phyloP scores from a whole-genome alignment of 2,888 invertebrate genomes.

The Dioctria linearis region DNA sequence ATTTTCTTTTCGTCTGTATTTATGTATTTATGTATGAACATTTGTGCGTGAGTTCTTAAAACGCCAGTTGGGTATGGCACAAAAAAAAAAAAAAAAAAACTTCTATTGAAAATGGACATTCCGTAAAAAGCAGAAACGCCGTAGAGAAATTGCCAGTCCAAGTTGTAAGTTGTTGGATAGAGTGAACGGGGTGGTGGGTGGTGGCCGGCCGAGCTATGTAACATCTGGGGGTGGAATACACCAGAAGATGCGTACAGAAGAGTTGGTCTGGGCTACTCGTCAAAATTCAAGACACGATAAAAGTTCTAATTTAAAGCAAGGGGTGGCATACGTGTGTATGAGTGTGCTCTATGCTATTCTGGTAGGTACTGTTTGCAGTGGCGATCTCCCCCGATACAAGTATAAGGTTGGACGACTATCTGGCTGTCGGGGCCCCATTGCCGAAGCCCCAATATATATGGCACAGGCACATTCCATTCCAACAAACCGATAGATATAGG shows the following conservation, averaged over 20 bases:
- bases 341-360: not conserved
- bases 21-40: slow-evolving; percentile 36
- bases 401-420: slow-evolving; percentile 39
- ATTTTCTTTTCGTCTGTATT: slow-evolving; percentile 39
- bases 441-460: slow-evolving; percentile 41
- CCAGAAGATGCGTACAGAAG: slow-evolving; percentile 39
- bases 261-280: slow-evolving; percentile 56
- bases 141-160: slow-evolving; percentile 51
- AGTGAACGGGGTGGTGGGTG: not conserved
- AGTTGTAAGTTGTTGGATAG: slow-evolving; percentile 14
- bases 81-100: slow-evolving; percentile 8
- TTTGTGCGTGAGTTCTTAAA: slow-evolving; percentile 53
- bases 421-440: not conserved
- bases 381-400: slow-evolving; percentile 18
- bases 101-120: slow-evolving; percentile 55
- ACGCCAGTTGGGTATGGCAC: slow-evolving; percentile 47
- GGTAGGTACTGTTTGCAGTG: not conserved
- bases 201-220: slow-evolving; percentile 22
- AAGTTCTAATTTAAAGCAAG: slow-evolving; percentile 70
- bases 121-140: slow-evolving; percentile 52
- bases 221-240: slow-evolving; percentile 12
- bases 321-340: slow-evolving; percentile 44
- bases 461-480: slow-evolving; percentile 17
- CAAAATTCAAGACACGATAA: slow-evolving; percentile 71
- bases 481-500: slow-evolving; percentile 25